phyloP scores from a whole-genome alignment of 2,113 vertebrate species.

The Melanostigma gelatinosum region DNA sequence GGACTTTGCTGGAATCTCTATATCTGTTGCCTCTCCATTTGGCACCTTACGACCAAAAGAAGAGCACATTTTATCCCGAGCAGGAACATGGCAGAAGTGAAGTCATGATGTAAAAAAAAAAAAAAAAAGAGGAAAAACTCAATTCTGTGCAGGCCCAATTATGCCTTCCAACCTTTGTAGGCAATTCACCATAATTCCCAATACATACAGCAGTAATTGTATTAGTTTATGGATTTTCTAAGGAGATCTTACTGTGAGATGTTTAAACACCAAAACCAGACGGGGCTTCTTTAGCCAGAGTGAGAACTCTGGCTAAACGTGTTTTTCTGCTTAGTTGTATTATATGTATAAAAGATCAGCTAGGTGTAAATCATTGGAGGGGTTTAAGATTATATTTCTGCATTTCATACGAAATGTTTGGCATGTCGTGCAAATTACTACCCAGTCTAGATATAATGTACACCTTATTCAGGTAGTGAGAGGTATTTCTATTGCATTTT shows the following conservation, averaged over 20 bases:
- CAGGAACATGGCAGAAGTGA: neutral
- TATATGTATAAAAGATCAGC: neutral
- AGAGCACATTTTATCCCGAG: neutral
- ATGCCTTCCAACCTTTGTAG: neutral
- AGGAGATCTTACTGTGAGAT: neutral
- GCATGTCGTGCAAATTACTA: neutral
- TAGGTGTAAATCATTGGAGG: neutral
- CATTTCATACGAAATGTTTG: neutral
- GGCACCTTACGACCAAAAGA: conserved; percentile 81
- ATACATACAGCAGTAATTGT: neutral
- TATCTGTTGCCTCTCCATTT: conserved; percentile 82
- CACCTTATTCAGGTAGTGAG: neutral
- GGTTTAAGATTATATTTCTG: too few relatives aligned
- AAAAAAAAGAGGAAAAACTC: neutral
- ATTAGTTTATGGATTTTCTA: neutral
- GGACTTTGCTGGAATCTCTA: conserved; percentile 83
- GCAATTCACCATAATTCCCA: neutral
- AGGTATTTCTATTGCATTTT: too few relatives aligned
- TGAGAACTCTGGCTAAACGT: neutral
- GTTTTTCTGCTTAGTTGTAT: conserved; percentile 2
- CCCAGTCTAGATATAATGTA: neutral
- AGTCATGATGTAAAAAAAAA: neutral
- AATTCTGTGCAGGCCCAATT: neutral
- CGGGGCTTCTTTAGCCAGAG: neutral
- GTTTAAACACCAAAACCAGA: neutral